phyloP scores from a whole-genome alignment of 1,140 invertebrate genomes.

The Drosophila lini region DNA sequence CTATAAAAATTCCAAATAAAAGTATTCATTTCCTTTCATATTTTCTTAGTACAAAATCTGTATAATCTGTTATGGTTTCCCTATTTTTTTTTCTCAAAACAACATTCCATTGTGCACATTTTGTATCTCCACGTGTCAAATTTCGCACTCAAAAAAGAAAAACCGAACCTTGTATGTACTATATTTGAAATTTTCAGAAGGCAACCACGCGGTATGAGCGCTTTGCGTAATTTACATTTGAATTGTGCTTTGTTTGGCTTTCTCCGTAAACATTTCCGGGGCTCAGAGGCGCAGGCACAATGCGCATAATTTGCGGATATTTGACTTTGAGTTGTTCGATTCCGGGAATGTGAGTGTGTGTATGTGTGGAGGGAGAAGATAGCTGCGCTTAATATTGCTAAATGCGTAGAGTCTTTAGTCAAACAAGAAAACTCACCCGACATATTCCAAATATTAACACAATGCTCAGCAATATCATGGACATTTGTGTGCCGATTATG shows the following conservation, averaged over 20 bases:
- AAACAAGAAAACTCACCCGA: conserved; percentile 86
- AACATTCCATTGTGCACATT: not conserved
- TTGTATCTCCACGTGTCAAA: conserved; percentile 3
- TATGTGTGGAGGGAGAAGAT: conserved; percentile 1
- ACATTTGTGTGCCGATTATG: conserved; percentile 90
- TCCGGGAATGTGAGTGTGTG: not conserved
- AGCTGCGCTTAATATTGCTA: conserved; percentile 34
- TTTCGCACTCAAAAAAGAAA: conserved; percentile 8
- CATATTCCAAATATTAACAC: conserved; percentile 89
- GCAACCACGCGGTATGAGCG: conserved; percentile 7
- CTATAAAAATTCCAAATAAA: not conserved
- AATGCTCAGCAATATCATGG: conserved; percentile 89
- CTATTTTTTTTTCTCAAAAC: not conserved
- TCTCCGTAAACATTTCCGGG: conserved; percentile 49
- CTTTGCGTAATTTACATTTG: conserved; percentile 70
- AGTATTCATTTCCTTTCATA: not conserved
- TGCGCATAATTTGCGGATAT: conserved; percentile 68
- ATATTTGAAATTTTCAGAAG: conserved; percentile 12
- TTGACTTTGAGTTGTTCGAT: conserved; percentile 55
- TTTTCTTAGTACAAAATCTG: not conserved
- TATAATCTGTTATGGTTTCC: not conserved
- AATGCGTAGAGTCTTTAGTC: conserved; percentile 45
- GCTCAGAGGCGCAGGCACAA: conserved; percentile 36
- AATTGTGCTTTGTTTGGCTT: conserved; percentile 75
- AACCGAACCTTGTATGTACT: not conserved